phyloP scores from a whole-genome alignment of 2,113 vertebrate species.

The Callorhinus ursinus region DNA sequence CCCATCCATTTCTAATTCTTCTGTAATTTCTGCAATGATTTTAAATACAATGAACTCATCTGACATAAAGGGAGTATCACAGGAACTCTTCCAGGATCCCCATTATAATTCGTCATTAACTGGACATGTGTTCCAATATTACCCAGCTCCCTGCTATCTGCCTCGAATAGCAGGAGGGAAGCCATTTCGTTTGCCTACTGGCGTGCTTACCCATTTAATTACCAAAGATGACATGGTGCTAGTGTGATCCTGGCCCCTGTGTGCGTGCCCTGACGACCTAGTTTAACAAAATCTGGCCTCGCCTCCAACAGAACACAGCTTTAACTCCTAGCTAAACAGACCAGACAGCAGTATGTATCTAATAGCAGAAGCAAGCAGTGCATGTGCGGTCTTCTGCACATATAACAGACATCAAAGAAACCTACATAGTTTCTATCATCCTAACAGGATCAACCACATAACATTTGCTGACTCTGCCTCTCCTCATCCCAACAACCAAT shows the following conservation, averaged over 20 bases:
- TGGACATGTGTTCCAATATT: slow-evolving; percentile 39
- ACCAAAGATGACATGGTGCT: background rate
- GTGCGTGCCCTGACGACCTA: slow-evolving; percentile 13
- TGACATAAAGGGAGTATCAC: slow-evolving; percentile 50
- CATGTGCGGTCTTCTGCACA: background rate
- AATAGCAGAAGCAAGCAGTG: background rate
- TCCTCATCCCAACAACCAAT: background rate
- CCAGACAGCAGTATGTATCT: background rate
- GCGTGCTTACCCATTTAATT: slow-evolving; percentile 53
- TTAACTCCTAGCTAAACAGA: background rate
- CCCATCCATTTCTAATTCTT: slow-evolving; percentile 59
- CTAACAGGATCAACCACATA: background rate
- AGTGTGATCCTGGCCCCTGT: background rate
- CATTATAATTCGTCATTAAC: slow-evolving; percentile 67
- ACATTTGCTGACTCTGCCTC: background rate
- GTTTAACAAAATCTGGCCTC: slow-evolving; percentile 57
- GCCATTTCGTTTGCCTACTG: slow-evolving; percentile 44
- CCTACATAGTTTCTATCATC: background rate
- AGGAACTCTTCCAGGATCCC: slow-evolving; percentile 57
- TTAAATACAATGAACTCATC: slow-evolving; percentile 73
- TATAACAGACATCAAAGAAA: background rate
- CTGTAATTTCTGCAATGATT: slow-evolving; percentile 64
- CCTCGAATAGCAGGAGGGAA: slow-evolving; percentile 34
- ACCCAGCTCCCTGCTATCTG: slow-evolving; percentile 24
- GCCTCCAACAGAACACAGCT: background rate